These are phyloP conservation scores for Melanostoma scalare DNA, from an alignment of 2,888 invertebrate species.

Conservation along the genomic window DNA sequence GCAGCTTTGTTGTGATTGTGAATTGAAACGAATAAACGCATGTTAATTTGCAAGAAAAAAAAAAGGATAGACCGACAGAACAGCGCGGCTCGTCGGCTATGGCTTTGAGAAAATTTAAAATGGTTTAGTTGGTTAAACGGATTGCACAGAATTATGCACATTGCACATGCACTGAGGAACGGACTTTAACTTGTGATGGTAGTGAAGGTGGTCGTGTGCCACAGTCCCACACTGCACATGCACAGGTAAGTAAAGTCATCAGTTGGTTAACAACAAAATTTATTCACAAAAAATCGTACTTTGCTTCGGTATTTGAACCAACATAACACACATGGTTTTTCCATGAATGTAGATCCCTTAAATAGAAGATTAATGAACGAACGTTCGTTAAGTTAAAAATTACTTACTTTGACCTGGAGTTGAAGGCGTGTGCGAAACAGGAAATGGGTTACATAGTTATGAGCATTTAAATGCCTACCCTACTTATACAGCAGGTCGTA, in stretches of 20 bases:
- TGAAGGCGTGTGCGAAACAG: background rate
- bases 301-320: slow-evolving; percentile 26
- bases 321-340: slow-evolving; percentile 32
- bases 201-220: slow-evolving; percentile 53
- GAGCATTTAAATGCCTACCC: slow-evolving; percentile 6
- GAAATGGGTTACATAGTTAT: slow-evolving; percentile 28
- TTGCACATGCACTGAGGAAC: slow-evolving; percentile 12
- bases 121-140: slow-evolving; percentile 54
- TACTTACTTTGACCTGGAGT: slow-evolving; percentile 39
- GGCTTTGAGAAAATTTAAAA: slow-evolving; percentile 46
- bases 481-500: background rate
- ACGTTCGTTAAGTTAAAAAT: slow-evolving; percentile 18
- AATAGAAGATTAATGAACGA: slow-evolving; percentile 7
- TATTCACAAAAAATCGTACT: slow-evolving; percentile 26
- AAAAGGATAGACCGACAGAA: background rate
- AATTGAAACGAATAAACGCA: slow-evolving; percentile 39
- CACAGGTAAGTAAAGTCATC: slow-evolving; percentile 15
- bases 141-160: slow-evolving; percentile 22
- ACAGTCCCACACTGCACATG: background rate
- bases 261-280: slow-evolving; percentile 21
- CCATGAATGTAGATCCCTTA: slow-evolving; percentile 40
- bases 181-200: background rate
- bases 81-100: slow-evolving; percentile 8
- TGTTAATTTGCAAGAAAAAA: slow-evolving; percentile 1
- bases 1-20: slow-evolving; percentile 19